Percentiles rank a stretch among this genome's conserved stretches.
These are phyloP conservation scores for Colinus virginianus DNA, from an alignment of 2,113 vertebrate genomes.

Conservation along the genomic window DNA sequence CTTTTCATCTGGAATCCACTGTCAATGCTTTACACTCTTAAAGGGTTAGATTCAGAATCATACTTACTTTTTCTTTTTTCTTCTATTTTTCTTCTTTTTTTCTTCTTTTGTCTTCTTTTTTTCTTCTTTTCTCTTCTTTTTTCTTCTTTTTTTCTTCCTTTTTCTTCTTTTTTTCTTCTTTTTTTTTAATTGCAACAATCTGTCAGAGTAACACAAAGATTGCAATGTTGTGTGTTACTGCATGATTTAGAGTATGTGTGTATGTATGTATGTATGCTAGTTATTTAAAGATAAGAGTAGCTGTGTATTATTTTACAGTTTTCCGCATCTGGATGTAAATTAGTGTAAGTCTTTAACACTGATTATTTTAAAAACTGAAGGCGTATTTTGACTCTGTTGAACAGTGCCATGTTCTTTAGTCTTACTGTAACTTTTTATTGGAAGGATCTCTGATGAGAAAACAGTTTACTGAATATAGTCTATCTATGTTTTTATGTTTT, in stretches of 20 bases:
- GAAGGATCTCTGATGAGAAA: not conserved
- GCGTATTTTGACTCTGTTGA: not conserved
- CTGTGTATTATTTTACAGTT: not conserved
- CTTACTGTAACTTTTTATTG: constrained; percentile 17
- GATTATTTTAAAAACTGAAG: constrained; percentile 8
- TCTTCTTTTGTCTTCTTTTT: not conserved
- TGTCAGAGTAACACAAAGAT: not conserved
- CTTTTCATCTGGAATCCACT: not conserved
- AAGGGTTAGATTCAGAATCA: not conserved
- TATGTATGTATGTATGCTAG: not conserved
- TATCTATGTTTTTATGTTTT: not conserved
- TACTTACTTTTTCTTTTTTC: not conserved
- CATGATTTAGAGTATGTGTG: not conserved
- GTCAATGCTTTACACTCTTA: not conserved
- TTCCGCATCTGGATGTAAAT: not conserved
- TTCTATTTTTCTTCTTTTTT: not conserved
- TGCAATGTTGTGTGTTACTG: not conserved
- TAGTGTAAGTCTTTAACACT: not conserved
- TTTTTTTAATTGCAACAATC: not conserved
- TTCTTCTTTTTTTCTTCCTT: not conserved
- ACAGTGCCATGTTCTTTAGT: not conserved
- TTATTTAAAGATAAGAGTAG: not conserved
- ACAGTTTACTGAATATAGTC: not conserved
- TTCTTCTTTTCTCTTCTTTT: no score
- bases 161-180: not conserved